Evolutionary conservation across 2,888 invertebrate species (phyloP), one percentile per base, ranked within the genome.

Genomic region (Mimachlamys varia): DNA sequence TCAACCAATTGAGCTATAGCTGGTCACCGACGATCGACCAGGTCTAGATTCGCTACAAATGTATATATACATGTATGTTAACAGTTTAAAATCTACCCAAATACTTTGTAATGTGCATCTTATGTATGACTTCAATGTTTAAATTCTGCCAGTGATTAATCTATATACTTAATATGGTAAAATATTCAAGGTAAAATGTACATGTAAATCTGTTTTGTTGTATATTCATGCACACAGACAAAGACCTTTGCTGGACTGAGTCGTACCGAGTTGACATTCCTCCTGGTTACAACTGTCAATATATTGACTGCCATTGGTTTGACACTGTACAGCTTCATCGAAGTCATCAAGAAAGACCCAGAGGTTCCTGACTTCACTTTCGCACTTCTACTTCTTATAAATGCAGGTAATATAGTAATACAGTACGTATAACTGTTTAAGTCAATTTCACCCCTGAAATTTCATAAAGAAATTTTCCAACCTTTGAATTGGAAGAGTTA

Each of bases 321-420:
- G 55, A 96, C 96, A 0, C 88, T 94, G 0, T 95, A 94, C 89
- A 92, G 96, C 38, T 92, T 96, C 62, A 93, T 95, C 2, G 88
- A 91, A 13, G 95, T 95, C 15, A 91, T 95, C 0, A 27, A 92
- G 7, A 89, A 93, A 37, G 93, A 95, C 37, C 89, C 94, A 0
- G 87, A 91, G 0, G 89, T 87, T 19, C 87, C 95, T 13, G 96
- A 96, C 90, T 95, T 95, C 91, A 95, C 96, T 22, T 95, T 96
- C 90, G 94, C 95, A n/a, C 92, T 96, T 15, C 93, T 96, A 4
- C 93, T 96, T 17, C 93, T 96, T 22, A 92, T 96, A 7, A 96
- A 96, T 94, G 94, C 95, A 92, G 95, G 96, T 96, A 92, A 27
- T 62, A 1, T 62, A 62, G 5, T 62, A n/a, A n/a, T n/a, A n/a